Evolutionary conservation across 2,113 vertebrate species (phyloP).

Genomic region (Ammospiza nelsoni): DNA sequence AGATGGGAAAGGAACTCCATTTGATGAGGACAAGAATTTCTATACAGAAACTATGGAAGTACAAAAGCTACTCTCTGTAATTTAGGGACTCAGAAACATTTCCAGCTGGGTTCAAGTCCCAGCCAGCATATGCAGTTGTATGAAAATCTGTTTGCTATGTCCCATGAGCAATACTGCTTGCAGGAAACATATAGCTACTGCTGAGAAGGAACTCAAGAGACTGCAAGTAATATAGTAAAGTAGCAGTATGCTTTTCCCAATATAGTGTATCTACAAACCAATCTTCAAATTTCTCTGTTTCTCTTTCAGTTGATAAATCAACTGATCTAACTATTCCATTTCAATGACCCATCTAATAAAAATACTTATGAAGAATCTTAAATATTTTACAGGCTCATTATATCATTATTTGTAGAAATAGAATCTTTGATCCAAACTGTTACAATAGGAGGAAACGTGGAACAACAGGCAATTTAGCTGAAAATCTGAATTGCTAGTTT

Average conservation of each 20-base stretch:
- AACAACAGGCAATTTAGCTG: neutral
- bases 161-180: neutral
- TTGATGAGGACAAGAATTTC: neutral
- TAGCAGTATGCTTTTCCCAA: neutral
- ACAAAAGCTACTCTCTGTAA: neutral
- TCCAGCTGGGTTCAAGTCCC: neutral
- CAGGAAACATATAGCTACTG: neutral
- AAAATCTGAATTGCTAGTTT: neutral
- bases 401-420: neutral
- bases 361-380: neutral
- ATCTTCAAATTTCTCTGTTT: neutral
- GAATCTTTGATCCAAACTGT: neutral
- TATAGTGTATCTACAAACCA: neutral
- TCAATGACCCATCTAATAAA: neutral
- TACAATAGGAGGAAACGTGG: neutral
- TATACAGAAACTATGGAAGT: neutral
- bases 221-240: neutral
- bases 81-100: neutral
- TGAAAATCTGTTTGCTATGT: neutral
- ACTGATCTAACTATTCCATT: neutral
- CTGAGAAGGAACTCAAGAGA: neutral
- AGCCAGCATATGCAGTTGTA: neutral
- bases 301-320: neutral
- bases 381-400: neutral
- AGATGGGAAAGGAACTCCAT: rapidly evolving